Evolutionary conservation across 1,140 invertebrate species (phyloP).

Genomic region (Branchinecta lynchi): DNA sequence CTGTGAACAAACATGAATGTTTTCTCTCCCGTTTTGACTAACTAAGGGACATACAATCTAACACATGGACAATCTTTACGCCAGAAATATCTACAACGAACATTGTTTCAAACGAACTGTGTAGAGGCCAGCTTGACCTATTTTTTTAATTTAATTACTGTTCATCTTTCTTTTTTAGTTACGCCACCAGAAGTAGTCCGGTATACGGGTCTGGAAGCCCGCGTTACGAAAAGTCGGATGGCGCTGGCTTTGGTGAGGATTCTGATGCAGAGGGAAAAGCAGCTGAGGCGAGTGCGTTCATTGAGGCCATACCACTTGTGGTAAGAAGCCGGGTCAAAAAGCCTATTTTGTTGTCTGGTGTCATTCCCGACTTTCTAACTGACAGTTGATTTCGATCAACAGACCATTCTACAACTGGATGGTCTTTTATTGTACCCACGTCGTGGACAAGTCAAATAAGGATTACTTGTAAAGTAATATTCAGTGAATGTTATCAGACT

Average conservation of each 20-base stretch:
- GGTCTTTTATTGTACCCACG: too few species aligned
- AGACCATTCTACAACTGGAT: too few species aligned
- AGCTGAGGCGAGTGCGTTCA: background rate
- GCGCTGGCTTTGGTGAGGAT: slow-evolving; percentile 26
- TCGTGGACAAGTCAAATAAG: too few species aligned
- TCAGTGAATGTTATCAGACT: too few species aligned
- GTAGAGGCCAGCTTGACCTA: slow-evolving; percentile 2
- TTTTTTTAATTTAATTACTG: slow-evolving; percentile 23
- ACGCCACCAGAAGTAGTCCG: slow-evolving; percentile 34
- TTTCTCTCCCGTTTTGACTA: too few species aligned
- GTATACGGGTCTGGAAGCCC: slow-evolving; percentile 32
- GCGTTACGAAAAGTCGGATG: slow-evolving; percentile 28
- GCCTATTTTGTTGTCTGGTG: too few species aligned
- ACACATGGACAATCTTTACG: slow-evolving; percentile 35
- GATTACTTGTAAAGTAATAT: too few species aligned
- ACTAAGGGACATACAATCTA: slow-evolving; percentile 30
- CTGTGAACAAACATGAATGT: too few species aligned
- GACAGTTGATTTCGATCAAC: too few species aligned
- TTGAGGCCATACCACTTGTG: background rate
- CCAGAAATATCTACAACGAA: slow-evolving; percentile 31
- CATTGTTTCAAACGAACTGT: slow-evolving; percentile 26
- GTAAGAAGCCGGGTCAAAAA: background rate
- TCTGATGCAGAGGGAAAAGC: slow-evolving; percentile 28
- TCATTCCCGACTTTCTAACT: too few species aligned
- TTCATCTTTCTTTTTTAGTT: slow-evolving; percentile 30